phyloP scores from a whole-genome alignment of 2,113 vertebrate species.

The Entelurus aequoreus region DNA sequence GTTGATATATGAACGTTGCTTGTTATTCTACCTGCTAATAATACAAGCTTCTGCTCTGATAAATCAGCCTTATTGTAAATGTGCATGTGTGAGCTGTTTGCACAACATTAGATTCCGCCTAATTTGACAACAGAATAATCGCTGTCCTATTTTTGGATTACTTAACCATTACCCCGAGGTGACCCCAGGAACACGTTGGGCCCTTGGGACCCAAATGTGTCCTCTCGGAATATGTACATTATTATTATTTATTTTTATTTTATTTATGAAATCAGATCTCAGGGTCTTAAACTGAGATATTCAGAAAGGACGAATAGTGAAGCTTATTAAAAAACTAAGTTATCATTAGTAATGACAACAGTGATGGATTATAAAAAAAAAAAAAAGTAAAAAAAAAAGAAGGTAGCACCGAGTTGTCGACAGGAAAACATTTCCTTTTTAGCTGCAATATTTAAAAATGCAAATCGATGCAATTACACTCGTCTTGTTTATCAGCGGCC shows the following conservation, averaged over 20 bases:
- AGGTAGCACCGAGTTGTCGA: conserved; percentile 44
- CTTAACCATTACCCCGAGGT: too few relatives aligned
- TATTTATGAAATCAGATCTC: too few relatives aligned
- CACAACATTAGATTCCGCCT: conserved; percentile 3
- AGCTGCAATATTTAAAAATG: conserved; percentile 66
- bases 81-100: conserved; percentile 1
- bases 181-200: too few relatives aligned
- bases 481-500: conserved; percentile 66
- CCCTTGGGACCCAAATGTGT: too few relatives aligned
- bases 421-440: conserved; percentile 49
- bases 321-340: conserved; percentile 35
- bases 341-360: conserved; percentile 42
- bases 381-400: neutral
- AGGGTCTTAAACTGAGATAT: too few relatives aligned
- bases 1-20: conserved; percentile 7
- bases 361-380: neutral
- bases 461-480: conserved; percentile 71
- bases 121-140: neutral
- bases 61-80: conserved; percentile 14
- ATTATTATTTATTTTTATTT: too few relatives aligned
- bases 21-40: conserved; percentile 9
- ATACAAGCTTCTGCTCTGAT: conserved; percentile 17
- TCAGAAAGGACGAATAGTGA: too few relatives aligned
- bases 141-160: too few relatives aligned
- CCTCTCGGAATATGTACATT: too few relatives aligned